Base-by-base conservation (phyloP, 1,140 invertebrate genomes). In the Drosophila melanica region DNA sequence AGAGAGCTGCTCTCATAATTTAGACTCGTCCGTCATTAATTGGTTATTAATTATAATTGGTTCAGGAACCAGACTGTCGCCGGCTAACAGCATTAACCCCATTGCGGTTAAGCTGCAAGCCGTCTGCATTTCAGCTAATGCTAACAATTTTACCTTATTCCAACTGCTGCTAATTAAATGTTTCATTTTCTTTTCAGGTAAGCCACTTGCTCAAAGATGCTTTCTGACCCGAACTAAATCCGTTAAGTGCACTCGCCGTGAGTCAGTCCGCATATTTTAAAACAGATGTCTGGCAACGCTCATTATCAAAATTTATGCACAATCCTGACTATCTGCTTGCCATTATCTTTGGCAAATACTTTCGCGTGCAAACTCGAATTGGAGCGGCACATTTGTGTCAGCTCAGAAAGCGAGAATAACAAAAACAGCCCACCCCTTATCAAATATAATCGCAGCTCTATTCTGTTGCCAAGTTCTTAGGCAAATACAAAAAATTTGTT, bases 31-130 rank as follows among this genome's bases (percentile, higher is more conserved):
- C 18, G 14, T 35, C 57, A 54, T 53, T 76, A 79, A 86, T 67
- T 71, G 18, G 48, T 81, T 81, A 69, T 87, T 87, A 75, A 86
- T 84, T 78, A 51, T 50, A 16, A 69, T 65, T 45, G 44, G 12
- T 12, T n/a, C 12, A 23, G 20, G 12, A 27, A 23, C 47, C 60
- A 66, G 16, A 45, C 44, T 20, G 42, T 20, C 33, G 33, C 1
- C 9, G 2, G 7, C 33, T 9, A 9, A 35, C 53, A 35, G 27
- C 45, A 10, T 51, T 53, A 42, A 30, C 45, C 54, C 50, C 11
- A 37, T 50, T 27, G 50, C 8, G 10, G 47, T 41, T 45, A 45
- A 51, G 27, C 59, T 70, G 48, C 11, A 10, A 27, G 6, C 10
- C n/a, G 23, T 45, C 23, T 33, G 10, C 7, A 8, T 30, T 47